Conservation (phyloP, 64 coral and sea anemone genomes). For the Actinia equina region DNA sequence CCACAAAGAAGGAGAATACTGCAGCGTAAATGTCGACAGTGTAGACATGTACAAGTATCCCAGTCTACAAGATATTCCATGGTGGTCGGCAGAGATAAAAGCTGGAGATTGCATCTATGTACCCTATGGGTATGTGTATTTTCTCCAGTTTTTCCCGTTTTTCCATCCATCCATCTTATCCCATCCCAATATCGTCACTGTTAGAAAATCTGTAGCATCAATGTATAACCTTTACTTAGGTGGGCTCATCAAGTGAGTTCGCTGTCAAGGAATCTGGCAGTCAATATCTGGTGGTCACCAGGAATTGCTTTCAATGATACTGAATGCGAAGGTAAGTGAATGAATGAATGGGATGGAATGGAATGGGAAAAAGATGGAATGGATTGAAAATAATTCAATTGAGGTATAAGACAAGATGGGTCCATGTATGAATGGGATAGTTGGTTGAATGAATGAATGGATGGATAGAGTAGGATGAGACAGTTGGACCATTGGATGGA, state of each 20-base stretch:
- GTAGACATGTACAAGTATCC: constrained; percentile 82
- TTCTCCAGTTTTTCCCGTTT: too few relatives aligned
- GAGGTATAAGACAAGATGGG: too few relatives aligned
- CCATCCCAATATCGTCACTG: too few relatives aligned
- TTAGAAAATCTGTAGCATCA: not conserved
- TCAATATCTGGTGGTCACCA: constrained; percentile 93
- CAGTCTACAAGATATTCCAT: constrained; percentile 61
- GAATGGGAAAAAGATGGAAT: too few relatives aligned
- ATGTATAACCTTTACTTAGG: not conserved
- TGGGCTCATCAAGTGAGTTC: constrained; percentile 95
- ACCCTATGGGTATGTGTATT: constrained; percentile 73
- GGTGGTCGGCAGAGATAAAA: constrained; percentile 83
- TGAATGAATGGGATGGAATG: not conserved
- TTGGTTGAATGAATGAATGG: not conserved
- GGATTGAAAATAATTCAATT: too few relatives aligned
- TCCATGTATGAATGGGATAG: not conserved
- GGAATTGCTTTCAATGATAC: constrained; percentile 62
- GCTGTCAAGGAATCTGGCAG: constrained; percentile 81
- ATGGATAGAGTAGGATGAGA: not conserved
- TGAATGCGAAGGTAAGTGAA: constrained; percentile 63
- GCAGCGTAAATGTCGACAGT: constrained; percentile 83
- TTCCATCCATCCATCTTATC: too few relatives aligned
- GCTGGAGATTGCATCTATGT: constrained; percentile 88
- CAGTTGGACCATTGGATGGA: not conserved
- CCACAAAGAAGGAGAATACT: constrained; percentile 84